Conservation (phyloP, 1,140 invertebrate species). For the Cherax destructor region DNA sequence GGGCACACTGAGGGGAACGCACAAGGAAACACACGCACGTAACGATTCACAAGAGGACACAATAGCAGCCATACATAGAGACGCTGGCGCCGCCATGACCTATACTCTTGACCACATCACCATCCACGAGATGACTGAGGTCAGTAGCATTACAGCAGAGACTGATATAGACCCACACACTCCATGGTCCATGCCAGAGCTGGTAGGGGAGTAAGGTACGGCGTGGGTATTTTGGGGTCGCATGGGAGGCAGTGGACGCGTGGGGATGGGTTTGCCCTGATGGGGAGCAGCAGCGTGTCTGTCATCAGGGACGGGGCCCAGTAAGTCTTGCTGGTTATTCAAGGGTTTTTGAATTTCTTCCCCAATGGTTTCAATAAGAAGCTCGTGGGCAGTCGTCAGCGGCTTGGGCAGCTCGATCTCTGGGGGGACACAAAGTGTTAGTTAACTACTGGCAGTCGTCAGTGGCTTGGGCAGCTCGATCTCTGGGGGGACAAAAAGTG, state of each 20-base stretch:
- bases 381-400: slow-evolving; percentile 20
- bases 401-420: slow-evolving; percentile 34
- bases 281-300: slow-evolving; percentile 19
- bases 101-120: neutral
- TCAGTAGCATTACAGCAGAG: neutral
- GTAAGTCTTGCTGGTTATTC: slow-evolving; percentile 1
- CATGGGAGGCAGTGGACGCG: slow-evolving; percentile 17
- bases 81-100: neutral
- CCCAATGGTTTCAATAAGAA: slow-evolving; percentile 6
- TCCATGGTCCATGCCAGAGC: neutral
- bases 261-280: slow-evolving; percentile 9
- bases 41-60: neutral
- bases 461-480: slow-evolving; percentile 25
- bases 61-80: neutral
- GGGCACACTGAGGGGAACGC: neutral
- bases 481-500: slow-evolving; percentile 8
- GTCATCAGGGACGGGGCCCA: slow-evolving; percentile 7
- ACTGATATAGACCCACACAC: neutral
- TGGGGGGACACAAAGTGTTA: neutral
- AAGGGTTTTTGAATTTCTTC: neutral
- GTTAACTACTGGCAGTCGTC: neutral
- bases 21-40: neutral
- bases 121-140: neutral
- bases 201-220: slow-evolving; percentile 38
- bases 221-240: slow-evolving; percentile 44